Conservation (phyloP, 2,888 invertebrate genomes). For the Ennomos fuscantarius region DNA sequence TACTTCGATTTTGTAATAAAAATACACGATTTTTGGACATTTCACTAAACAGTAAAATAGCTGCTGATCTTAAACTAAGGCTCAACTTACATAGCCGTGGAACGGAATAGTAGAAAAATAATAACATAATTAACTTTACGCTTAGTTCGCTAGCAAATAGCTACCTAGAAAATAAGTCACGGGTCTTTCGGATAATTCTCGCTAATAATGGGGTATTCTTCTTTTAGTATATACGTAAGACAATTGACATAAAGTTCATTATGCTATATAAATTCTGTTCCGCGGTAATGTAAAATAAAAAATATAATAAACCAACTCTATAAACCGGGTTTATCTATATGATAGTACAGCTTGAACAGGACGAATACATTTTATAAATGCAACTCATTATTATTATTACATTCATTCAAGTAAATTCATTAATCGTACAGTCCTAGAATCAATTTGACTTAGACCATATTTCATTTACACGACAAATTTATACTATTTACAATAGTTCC, state of each 20-base stretch:
- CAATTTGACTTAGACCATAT: conserved; percentile 23
- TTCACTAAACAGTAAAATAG: too few species aligned
- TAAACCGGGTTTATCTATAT: conserved; percentile 6
- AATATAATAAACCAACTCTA: conserved; percentile 7
- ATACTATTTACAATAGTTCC: conserved; percentile 26
- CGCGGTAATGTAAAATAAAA: conserved; percentile 12
- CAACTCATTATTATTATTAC: conserved; percentile 35
- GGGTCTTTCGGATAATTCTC: too few species aligned
- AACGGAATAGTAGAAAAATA: too few species aligned
- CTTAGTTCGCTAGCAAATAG: too few species aligned
- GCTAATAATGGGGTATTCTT: too few species aligned
- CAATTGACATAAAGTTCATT: too few species aligned
- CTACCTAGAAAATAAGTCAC: too few species aligned
- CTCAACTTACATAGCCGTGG: neutral
- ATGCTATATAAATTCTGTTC: neutral
- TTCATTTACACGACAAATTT: conserved; percentile 18
- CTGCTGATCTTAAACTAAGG: too few species aligned
- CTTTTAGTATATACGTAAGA: too few species aligned
- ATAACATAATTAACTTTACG: too few species aligned
- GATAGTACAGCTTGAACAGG: conserved; percentile 34
- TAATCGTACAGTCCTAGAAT: conserved; percentile 37
- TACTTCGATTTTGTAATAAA: neutral
- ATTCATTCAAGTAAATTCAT: conserved; percentile 42
- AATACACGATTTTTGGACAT: conserved; percentile 6
- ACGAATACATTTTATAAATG: conserved; percentile 44